A percentile compares a stretch with the other conserved stretches of the same genome.
Evolutionary conservation across 2,888 invertebrate genomes (phyloP).

Genomic region (Folsomia candida): DNA sequence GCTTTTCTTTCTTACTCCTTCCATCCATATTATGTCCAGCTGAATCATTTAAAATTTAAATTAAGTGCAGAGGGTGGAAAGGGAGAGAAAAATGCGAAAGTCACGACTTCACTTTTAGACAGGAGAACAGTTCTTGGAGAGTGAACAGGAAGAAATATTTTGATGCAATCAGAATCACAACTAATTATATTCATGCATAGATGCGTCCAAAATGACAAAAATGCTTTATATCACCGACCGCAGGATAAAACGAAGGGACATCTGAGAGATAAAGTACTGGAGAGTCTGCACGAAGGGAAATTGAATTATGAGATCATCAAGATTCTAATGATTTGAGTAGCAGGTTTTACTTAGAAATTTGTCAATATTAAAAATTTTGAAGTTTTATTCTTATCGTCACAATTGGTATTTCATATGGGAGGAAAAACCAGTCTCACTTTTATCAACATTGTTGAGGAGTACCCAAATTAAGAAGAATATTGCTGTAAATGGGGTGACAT

Average conservation of each 20-base stretch:
- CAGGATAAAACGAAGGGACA: too few relatives aligned
- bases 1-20: background rate
- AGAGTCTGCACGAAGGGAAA: too few relatives aligned
- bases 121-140: background rate
- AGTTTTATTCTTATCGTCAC: too few relatives aligned
- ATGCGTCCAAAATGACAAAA: background rate
- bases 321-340: too few relatives aligned
- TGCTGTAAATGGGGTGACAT: background rate
- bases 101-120: conserved; percentile 6
- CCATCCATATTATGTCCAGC: background rate
- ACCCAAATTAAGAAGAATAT: background rate
- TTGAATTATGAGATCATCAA: too few relatives aligned
- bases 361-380: too few relatives aligned
- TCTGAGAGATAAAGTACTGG: too few relatives aligned
- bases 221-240: background rate
- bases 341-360: too few relatives aligned
- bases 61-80: background rate
- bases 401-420: too few relatives aligned
- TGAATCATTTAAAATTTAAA: background rate
- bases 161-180: conserved; percentile 16
- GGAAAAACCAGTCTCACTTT: background rate
- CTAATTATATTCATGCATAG: conserved; percentile 16
- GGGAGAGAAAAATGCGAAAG: conserved; percentile 5
- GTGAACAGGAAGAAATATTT: background rate
- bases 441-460: background rate